phyloP scores from a whole-genome alignment of 2,797 vertebrate genomes.

The Podarcis siculus region DNA sequence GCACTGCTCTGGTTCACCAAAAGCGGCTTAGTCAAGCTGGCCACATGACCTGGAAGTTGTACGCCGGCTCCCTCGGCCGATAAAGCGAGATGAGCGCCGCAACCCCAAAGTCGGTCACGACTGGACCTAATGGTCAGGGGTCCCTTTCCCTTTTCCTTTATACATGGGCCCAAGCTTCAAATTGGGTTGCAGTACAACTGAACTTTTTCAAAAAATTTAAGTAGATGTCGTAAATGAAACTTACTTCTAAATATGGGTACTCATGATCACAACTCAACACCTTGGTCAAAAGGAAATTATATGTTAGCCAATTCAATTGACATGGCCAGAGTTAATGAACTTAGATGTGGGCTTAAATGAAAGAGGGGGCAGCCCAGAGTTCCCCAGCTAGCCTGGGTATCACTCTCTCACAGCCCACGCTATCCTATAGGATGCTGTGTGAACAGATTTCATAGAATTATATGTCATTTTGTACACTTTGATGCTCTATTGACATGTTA shows the following conservation, averaged over 20 bases:
- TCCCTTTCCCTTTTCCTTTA: too few relatives aligned
- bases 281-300: not conserved
- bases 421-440: not conserved
- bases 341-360: not conserved
- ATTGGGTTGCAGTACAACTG: not conserved
- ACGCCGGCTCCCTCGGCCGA: too few relatives aligned
- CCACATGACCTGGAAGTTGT: too few relatives aligned
- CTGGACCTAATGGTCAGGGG: too few relatives aligned
- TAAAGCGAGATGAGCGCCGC: too few relatives aligned
- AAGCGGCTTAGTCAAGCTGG: too few relatives aligned
- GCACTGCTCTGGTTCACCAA: too few relatives aligned
- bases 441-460: not conserved
- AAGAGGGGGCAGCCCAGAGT: not conserved
- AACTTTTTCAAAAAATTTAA: not conserved
- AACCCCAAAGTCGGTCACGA: too few relatives aligned
- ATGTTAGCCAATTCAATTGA: not conserved
- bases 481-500: not conserved
- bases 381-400: not conserved
- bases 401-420: not conserved
- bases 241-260: not conserved
- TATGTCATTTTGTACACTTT: not conserved
- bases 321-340: not conserved
- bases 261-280: not conserved
- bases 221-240: too few relatives aligned
- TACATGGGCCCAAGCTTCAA: not conserved